Evolutionary conservation across 2,113 vertebrate species (phyloP), one percentile per base, ranked within the genome.

Genomic region (Tenebrosternarchus preto): DNA sequence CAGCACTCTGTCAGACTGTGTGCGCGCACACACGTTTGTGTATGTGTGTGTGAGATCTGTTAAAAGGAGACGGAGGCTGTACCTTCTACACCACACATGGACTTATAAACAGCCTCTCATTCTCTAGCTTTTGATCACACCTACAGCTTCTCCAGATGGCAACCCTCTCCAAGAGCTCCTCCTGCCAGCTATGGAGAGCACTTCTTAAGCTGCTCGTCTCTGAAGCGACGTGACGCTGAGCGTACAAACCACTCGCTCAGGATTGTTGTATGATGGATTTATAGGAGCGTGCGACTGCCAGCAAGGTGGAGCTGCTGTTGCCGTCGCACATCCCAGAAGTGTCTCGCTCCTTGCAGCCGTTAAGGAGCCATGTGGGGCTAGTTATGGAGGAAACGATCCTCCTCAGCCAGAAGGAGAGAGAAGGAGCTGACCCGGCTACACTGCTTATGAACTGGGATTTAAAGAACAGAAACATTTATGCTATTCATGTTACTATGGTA

Each of bases 1-100:
- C 66, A 76, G 74, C 55, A 70, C 73, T 56, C 33, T 55, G 43
- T 55, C 29, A 75, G 83, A 25, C 66, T 79, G 19, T 68, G 39
- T 82, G 0, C 29, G 36, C 29, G 53, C 39, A 22, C n/a, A n/a
- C n/a, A n/a, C n/a, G n/a, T n/a, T 71, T 64, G 46, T 84, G 68
- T 60, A 27, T 68, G 20, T 81, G 53, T 78, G 69, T 77, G 73
- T 73, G 61, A 12, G 43, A 50, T 15, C 8, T 19, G 31, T 66
- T 66, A 31, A 66, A 5, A 19, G 63, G 59, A 53, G 61, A 77
- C 8, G 33, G 27, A 43, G 24, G 67, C 17, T 43, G 64, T 25
- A 39, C 6, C 29, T 46, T 15, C 39, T 4, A 43, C 12, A 68
- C 55, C 19, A 50, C 36, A 53, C 36, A 77, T 43, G 29, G 29